These are phyloP conservation scores for Desmodus rotundus DNA, from an alignment of 2,113 vertebrate genomes.

Conservation along the genomic window DNA sequence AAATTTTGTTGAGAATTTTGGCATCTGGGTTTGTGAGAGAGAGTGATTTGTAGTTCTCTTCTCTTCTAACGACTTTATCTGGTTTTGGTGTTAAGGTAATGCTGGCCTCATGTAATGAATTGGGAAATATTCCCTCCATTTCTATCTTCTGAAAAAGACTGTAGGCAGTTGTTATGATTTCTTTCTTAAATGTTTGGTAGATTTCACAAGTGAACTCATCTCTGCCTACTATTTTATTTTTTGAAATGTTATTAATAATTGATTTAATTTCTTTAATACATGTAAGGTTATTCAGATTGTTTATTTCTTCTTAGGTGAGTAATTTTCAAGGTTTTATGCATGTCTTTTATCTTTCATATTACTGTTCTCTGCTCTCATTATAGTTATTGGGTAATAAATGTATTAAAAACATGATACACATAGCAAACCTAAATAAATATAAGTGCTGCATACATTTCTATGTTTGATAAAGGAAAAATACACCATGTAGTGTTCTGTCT, in stretches of 20 bases:
- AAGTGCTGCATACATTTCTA: not conserved
- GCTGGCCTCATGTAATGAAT: not conserved
- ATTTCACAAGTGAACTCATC: not conserved
- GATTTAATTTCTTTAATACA: not conserved
- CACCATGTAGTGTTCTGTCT: not conserved
- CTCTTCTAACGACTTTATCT: not conserved
- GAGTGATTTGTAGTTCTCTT: not conserved
- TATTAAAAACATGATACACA: not conserved
- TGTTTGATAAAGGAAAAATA: not conserved
- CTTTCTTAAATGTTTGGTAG: not conserved
- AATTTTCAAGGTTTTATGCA: not conserved
- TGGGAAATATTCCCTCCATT: not conserved
- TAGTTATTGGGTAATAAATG: not conserved
- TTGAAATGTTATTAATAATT: not conserved
- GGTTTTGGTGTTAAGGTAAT: not conserved
- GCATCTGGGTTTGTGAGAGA: not conserved
- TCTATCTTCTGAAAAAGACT: not conserved
- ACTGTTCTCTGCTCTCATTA: not conserved
- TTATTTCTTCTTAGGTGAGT: not conserved
- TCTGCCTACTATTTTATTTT: not conserved
- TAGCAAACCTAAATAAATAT: not conserved
- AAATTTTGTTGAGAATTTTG: not conserved
- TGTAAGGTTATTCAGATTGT: not conserved
- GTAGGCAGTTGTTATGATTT: not conserved
- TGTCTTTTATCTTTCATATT: not conserved